Conservation (phyloP, 2,113 vertebrate species). For the Zosterops lateralis region DNA sequence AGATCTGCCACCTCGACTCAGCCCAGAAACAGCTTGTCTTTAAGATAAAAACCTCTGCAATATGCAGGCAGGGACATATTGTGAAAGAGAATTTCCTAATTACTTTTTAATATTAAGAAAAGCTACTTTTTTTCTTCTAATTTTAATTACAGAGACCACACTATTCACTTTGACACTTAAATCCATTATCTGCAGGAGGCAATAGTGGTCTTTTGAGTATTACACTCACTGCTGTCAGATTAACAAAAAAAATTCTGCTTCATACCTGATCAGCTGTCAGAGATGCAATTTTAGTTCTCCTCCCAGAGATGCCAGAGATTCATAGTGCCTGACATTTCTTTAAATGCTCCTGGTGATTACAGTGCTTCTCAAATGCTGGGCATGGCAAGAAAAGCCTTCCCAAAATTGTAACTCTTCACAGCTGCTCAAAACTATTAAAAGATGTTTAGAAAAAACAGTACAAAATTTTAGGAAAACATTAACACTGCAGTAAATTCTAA, state of each 20-base stretch:
- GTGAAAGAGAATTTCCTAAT: neutral
- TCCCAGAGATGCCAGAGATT: neutral
- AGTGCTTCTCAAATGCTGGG: neutral
- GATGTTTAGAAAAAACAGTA: neutral
- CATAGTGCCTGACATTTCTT: neutral
- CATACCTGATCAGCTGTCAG: neutral
- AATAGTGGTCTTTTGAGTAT: neutral
- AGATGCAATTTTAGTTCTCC: neutral
- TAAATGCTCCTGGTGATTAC: neutral
- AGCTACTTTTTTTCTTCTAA: neutral
- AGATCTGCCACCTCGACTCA: neutral
- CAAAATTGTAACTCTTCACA: neutral
- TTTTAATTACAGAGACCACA: neutral
- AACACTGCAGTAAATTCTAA: neutral
- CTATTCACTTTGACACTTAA: neutral
- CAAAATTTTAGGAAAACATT: neutral
- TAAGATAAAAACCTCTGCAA: neutral
- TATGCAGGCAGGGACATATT: neutral
- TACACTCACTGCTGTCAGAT: neutral
- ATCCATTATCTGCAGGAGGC: neutral
- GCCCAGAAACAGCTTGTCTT: neutral
- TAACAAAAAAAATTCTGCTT: conserved; percentile 8
- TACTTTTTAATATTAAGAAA: neutral
- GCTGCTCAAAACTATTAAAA: neutral
- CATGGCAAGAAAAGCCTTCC: neutral